Base-by-base conservation (phyloP, 2,797 vertebrate species). In the Coendou prehensilis region DNA sequence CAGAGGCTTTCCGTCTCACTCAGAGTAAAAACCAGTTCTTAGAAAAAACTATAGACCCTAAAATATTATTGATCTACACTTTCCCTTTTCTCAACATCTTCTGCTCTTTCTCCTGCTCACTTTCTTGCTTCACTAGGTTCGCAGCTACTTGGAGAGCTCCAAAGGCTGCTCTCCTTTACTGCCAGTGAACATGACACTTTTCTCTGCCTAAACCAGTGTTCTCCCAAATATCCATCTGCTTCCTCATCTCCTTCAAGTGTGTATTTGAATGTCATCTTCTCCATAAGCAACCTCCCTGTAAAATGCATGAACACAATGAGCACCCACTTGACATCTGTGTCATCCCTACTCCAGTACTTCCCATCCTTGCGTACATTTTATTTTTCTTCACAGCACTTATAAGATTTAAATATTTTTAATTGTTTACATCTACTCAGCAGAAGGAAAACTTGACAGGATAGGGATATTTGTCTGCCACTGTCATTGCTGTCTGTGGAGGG, bases 1-100 rank as follows among this genome's bases (percentile, higher is more conserved):
- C 50, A 37, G 5, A 93, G 78, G 15, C 26, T 81, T 5, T 18
- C 47, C 57, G 50, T 84, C 50, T 89, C 84, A 41, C 13, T 82
- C 83, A 81, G 17, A 84, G 64, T 79, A 63, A 94, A 89, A 93
- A 37, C 33, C 50, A 75, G 71, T 54, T 45, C 85, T 95, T 56
- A 67, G 47, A 59, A 82, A 50, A 89, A 92, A 18, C 20, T 26
- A 7, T 8, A 59, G 45, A 10, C 37, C 64, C 41, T 91, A 13
- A 47, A 54, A 15, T n/a, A 15, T 63, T 9, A 2, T 63, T 86
- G 14, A 9, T 23, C n/a, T 63, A 13, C 5, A 71, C 33, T 73
- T 84, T 41, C 64, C 17, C 41, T 57, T 85, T 37, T 22, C 5
- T 8, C 57, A 13, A 3, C 13, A 10, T 22, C 45, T 69, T 9